These are phyloP conservation scores for Tauraco erythrolophus DNA, from an alignment of 2,113 vertebrate species.

Conservation along the genomic window DNA sequence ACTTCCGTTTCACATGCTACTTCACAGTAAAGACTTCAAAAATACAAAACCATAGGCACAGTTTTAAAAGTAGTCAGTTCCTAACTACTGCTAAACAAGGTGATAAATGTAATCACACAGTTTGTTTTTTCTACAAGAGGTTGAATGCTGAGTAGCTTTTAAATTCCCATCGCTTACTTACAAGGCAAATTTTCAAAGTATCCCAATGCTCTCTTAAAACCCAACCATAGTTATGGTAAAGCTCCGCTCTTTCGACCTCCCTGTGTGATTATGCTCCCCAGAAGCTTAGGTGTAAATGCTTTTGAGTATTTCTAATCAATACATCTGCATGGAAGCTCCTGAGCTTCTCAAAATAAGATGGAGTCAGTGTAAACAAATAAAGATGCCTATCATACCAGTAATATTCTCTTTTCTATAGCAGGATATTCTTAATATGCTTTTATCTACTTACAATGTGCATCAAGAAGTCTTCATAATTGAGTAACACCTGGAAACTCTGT, in stretches of 20 bases:
- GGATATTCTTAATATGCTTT: background rate
- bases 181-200: background rate
- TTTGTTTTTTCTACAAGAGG: background rate
- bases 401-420: background rate
- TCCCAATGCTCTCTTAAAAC: background rate
- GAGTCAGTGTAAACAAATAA: background rate
- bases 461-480: background rate
- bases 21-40: background rate
- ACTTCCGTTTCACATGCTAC: background rate
- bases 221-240: background rate
- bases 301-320: background rate
- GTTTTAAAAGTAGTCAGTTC: background rate
- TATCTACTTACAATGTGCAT: background rate
- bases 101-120: fast-evolving
- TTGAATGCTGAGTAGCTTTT: background rate
- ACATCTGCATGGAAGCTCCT: background rate
- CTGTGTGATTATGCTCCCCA: background rate
- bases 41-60: fast-evolving
- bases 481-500: background rate
- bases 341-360: background rate
- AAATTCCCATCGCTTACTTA: background rate
- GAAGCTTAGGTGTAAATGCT: fast-evolving
- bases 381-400: background rate
- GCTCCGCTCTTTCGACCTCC: background rate
- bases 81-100: too few relatives aligned